Base-by-base conservation (phyloP, 2,113 vertebrate genomes). In the Scomber scombrus region DNA sequence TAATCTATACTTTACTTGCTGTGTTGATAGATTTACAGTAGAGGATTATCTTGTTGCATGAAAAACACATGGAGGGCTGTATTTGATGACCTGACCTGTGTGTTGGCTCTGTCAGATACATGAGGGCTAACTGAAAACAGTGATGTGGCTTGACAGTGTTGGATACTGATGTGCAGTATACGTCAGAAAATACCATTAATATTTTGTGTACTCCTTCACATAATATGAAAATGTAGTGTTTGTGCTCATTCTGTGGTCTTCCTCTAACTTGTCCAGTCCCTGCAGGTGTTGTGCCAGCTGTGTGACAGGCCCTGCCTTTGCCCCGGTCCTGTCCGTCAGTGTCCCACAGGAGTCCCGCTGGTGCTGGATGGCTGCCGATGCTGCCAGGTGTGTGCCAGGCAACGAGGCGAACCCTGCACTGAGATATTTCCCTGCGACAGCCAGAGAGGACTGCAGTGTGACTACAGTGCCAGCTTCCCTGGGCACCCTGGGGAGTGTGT, bases 341-440 rank as follows among this genome's bases (percentile, higher is more conserved):
- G 98, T 58, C 95, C 95, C 2, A 70, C 75, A 0, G 96, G 96
- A 2, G 95, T 95, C 26, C 88, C 96, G 0, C 85, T 97, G 78
- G 94, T 98, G 55, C 86, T 92, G 89, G 98, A 99, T 0, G 96
- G 96, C 52, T 99, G 98, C n/a, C 91, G 92, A 46, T 99, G 98
- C 93, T 99, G 98, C 85, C 94, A 81, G 86, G 85, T 98, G 45
- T 99, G 98, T 0, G 96, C 97, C 0, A 91, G 96, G 23, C 95
- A 95, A 82, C 91, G 91, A 71, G 97, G 97, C 3, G 96, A 98
- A 85, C 67, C 94, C 75, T 99, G 98, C 4, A 95, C 95, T 18
- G 82, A 93, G 31, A 89, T 91, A 81, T 78, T 95, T 0, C 77
- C 96, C 75, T 99, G 98, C 0, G 97, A 98, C 89, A 58, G 50